Percentiles rank a stretch among this genome's conserved stretches.
phyloP scores from a whole-genome alignment of 2,888 invertebrate species.

The Sicus ferrugineus region DNA sequence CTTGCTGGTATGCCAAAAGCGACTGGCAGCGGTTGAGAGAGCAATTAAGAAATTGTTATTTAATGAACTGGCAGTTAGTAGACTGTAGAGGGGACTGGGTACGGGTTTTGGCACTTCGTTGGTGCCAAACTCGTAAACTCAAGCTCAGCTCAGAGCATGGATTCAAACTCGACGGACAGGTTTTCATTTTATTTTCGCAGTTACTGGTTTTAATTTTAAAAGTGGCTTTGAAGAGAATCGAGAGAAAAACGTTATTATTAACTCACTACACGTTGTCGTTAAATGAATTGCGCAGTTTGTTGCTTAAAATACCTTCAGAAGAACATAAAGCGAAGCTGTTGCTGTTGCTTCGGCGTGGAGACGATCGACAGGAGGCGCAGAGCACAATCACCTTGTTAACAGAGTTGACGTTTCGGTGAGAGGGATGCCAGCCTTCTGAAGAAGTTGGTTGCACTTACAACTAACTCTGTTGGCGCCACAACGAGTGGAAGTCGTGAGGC shows the following conservation, averaged over 20 bases:
- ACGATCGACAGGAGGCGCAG: neutral
- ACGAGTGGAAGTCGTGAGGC: no score
- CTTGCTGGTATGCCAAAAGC: neutral
- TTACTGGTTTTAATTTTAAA: conserved; percentile 15
- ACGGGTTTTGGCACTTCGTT: neutral
- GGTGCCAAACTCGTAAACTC: no score
- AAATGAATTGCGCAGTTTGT: conserved; percentile 29
- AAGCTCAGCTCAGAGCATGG: neutral
- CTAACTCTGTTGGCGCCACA: no score
- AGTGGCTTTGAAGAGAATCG: conserved; percentile 6
- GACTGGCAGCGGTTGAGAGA: conserved; percentile 9
- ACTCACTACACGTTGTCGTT: conserved; percentile 1
- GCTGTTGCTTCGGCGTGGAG: neutral
- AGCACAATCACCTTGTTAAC: conserved; percentile 22
- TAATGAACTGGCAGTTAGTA: neutral
- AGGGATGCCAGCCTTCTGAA: neutral
- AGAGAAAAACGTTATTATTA: conserved; percentile 24
- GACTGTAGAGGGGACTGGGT: neutral
- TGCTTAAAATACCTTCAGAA: conserved; percentile 8
- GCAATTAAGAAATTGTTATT: conserved; percentile 17
- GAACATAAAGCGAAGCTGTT: conserved; percentile 1
- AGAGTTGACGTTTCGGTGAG: neutral
- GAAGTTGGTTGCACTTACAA: no score
- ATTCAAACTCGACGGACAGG: conserved; percentile 13
- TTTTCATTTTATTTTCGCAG: conserved; percentile 13